Conservation (phyloP, 2,888 invertebrate genomes). For the Agrilus cyanescens region DNA sequence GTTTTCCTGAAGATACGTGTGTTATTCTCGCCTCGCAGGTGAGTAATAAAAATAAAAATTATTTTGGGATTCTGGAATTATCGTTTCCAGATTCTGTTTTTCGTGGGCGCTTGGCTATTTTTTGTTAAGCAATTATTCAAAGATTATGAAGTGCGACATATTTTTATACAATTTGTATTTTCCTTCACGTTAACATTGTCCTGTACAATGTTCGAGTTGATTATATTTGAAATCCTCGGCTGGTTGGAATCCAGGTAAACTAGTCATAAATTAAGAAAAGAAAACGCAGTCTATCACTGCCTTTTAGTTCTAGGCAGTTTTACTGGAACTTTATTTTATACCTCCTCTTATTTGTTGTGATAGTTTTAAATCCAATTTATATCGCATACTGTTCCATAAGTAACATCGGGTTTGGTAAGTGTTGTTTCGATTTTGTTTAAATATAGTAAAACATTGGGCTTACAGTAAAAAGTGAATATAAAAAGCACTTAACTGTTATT, state of each 20-base stretch:
- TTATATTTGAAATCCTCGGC: slow-evolving; percentile 97
- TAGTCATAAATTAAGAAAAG: no score
- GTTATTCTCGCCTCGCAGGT: slow-evolving; percentile 12
- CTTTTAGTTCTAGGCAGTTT: slow-evolving; percentile 78
- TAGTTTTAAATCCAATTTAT: slow-evolving; percentile 92
- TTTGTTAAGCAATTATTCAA: slow-evolving; percentile 94
- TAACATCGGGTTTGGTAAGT: slow-evolving; percentile 74
- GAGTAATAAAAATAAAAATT: background rate
- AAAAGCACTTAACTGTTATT: slow-evolving; percentile 65
- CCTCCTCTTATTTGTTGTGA: slow-evolving; percentile 83
- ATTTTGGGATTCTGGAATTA: slow-evolving; percentile 3
- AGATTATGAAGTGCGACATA: slow-evolving; percentile 95
- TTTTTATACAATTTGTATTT: slow-evolving; percentile 89
- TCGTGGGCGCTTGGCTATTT: slow-evolving; percentile 95
- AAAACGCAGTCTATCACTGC: slow-evolving; percentile 44
- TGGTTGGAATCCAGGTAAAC: slow-evolving; percentile 78
- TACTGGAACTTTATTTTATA: slow-evolving; percentile 94
- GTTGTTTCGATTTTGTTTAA: slow-evolving; percentile 3
- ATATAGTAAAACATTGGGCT: slow-evolving; percentile 22
- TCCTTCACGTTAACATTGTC: slow-evolving; percentile 92
- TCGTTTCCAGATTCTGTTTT: slow-evolving; percentile 72
- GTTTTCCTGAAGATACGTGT: slow-evolving; percentile 48
- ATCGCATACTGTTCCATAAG: slow-evolving; percentile 90
- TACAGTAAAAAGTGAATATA: slow-evolving; percentile 62
- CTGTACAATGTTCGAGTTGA: slow-evolving; percentile 97